phyloP scores from a whole-genome alignment of 2,113 vertebrate genomes.

The Pseudonaja textilis region DNA sequence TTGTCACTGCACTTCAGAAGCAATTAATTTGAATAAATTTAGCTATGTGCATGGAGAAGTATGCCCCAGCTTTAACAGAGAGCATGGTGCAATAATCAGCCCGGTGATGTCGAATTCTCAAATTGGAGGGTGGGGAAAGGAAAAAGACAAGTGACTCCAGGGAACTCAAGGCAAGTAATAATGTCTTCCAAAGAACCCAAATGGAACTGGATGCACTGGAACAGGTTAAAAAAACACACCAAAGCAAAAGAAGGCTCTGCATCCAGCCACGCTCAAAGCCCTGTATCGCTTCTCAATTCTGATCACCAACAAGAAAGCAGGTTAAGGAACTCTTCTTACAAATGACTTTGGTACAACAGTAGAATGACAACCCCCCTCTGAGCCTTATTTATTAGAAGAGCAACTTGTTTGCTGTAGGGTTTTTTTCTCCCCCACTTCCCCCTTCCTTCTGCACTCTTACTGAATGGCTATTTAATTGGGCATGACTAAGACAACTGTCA shows the following conservation, averaged over 20 bases:
- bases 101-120: background rate
- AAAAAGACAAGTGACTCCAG: background rate
- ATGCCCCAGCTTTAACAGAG: background rate
- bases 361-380: conserved; percentile 12
- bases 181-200: background rate
- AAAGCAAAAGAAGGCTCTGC: background rate
- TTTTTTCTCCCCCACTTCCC: background rate
- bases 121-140: background rate
- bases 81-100: background rate
- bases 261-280: background rate
- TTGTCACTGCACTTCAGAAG: background rate
- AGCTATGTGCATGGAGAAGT: background rate
- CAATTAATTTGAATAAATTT: background rate
- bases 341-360: conserved; percentile 3
- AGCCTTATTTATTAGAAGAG: background rate
- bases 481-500: conserved; percentile 34
- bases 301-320: background rate
- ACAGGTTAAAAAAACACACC: background rate
- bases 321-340: background rate
- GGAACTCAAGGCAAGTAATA: background rate
- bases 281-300: background rate
- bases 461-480: conserved; percentile 25
- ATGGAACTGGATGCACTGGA: background rate
- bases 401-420: conserved; percentile 12
- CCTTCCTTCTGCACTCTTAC: conserved; percentile 13